Base-by-base conservation (phyloP, 2,797 vertebrate genomes). In the Acanthurus leucopareius region DNA sequence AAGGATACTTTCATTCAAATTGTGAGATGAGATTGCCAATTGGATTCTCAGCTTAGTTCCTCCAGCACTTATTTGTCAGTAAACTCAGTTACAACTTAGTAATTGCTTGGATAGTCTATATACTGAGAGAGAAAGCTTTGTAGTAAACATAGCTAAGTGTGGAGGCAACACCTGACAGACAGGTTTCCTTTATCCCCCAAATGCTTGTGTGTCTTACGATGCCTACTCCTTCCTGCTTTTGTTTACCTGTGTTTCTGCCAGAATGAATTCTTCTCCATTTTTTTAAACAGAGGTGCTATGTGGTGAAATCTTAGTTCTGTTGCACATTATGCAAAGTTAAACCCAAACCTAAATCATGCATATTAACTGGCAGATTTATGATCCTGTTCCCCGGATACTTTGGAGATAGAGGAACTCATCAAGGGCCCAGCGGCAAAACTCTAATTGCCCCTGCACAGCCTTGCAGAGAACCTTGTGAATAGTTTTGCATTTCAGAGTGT, bases 401-500 rank as follows among this genome's bases (percentile, higher is more conserved):
- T 61, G 72, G 60, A 89, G 85, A 84, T 84, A 82, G 83, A 91
- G 71, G 80, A 88, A 85, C 86, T 91, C 88, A 90, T 92, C 87
- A 88, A 89, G 82, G 80, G 73, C 79, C 84, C 70, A 7, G 81
- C 51, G 64, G 89, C 85, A 71, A 85, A 78, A 90, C 79, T 83
- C 77, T 90, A 93, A 93, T 94, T 94, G 89, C 88, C 89, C 87
- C 82, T 65, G 79, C 89, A 82, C 84, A 83, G 86, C 86, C 83
- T 90, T 75, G 80, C 89, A 77, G 63, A 92, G 82, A 91, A 89
- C 86, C 89, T 86, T 80, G 80, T 85, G 85, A 90, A 88, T 86
- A 91, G 87, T 90, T 94, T 93, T 89, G 87, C 86, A 91, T 92
- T 90, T 90, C 84, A 87, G 86, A 83, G 86, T 76, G 85, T 85